Base-by-base conservation (phyloP, 2,113 vertebrate genomes). In the Anser cygnoides region DNA sequence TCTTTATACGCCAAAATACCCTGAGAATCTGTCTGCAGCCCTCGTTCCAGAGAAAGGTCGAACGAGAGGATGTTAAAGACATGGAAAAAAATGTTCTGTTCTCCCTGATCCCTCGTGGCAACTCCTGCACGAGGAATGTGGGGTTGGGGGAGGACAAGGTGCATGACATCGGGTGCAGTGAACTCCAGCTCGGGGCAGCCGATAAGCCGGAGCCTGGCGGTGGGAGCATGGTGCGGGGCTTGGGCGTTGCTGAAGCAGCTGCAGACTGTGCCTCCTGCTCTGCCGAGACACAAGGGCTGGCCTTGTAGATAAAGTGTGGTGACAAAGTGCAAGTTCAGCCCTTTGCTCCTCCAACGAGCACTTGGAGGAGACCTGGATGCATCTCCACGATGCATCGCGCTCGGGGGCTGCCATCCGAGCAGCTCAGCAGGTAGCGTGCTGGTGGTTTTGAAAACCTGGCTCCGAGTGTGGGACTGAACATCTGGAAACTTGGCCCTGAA, bases 151-250 rank as follows among this genome's bases (percentile, higher is more conserved):
- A 54, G 70, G 87, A 35, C 0, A 12, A 46, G 52, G 28, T n/a
- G 55, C 1, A 1, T 5, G 46, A 26, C 44, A 20, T 13, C 28
- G 12, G 5, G 75, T 2, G 31, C 59, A 3, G 12, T 3, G 41
- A 8, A 2, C 22, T 8, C 22, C 23, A 41, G 79, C 66, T 67
- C 3, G 1, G 26, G 41, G 65, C 39, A 54, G 78, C 49, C 12
- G 87, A 19, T 2, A 10, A 31, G 82, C 21, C 0, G 1, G 43
- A 52, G 21, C 10, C 26, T 4, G 55, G 49, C 1, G 2, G 28
- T 2, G 39, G 1, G 3, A 52, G 39, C 57, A 2, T 4, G 1
- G 10, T 2, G 6, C 5, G 1, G 61, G 41, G 54, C 33, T 41
- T 9, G 39, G 59, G 55, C 2, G 3, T 2, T 37, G 19, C 46